Conservation (phyloP, 2,888 invertebrate species). For the Euzophera pinguis region DNA sequence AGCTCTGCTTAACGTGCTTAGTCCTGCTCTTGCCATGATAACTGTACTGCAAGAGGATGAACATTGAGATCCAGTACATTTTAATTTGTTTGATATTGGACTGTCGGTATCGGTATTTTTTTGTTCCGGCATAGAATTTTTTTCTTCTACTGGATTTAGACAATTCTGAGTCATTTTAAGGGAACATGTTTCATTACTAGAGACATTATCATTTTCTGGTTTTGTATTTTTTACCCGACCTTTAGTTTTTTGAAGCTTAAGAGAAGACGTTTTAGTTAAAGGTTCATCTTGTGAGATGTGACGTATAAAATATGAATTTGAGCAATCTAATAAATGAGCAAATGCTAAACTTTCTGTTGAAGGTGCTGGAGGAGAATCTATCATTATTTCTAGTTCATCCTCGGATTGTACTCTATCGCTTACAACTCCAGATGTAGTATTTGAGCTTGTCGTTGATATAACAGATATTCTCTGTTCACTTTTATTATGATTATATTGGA, state of each 20-base stretch:
- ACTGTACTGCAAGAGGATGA: constrained; percentile 93
- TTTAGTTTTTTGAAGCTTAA: constrained; percentile 60
- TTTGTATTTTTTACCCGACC: constrained; percentile 47
- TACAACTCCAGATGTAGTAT: constrained; percentile 97
- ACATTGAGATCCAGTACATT: constrained; percentile 89
- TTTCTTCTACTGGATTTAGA: constrained; percentile 50
- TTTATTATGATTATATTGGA: constrained; percentile 82
- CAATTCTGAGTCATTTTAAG: constrained; percentile 40
- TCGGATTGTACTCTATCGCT: constrained; percentile 97
- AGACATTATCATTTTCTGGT: constrained; percentile 45
- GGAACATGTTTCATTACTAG: constrained; percentile 39
- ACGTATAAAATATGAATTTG: constrained; percentile 66
- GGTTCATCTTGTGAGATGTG: constrained; percentile 53
- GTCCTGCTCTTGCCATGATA: constrained; percentile 82
- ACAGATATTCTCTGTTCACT: constrained; percentile 92
- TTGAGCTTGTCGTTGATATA: constrained; percentile 96
- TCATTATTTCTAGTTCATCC: constrained; percentile 95
- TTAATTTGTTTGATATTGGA: constrained; percentile 77
- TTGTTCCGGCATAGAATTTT: constrained; percentile 59
- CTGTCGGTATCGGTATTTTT: constrained; percentile 75
- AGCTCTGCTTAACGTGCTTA: constrained; percentile 79
- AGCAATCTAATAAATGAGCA: constrained; percentile 86
- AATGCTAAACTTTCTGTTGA: constrained; percentile 91
- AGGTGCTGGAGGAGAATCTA: constrained; percentile 90
- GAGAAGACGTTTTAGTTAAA: constrained; percentile 56